Evolutionary conservation across 1,140 invertebrate species (phyloP).

Genomic region (Drosophila repletoides): DNA sequence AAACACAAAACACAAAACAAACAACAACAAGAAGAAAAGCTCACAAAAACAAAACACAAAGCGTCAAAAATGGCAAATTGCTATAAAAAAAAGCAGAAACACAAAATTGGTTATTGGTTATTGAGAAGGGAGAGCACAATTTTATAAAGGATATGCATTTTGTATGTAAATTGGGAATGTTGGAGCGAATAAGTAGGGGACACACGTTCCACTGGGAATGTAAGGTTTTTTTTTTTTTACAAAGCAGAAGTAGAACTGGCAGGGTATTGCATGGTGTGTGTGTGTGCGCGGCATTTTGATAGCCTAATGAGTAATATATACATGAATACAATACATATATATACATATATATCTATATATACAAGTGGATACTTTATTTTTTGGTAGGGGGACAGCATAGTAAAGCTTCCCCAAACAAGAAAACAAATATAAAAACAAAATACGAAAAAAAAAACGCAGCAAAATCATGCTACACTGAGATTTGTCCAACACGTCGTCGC

Average conservation of each 20-base stretch:
- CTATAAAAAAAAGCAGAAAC: slow-evolving; percentile 20
- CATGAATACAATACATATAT: slow-evolving; percentile 34
- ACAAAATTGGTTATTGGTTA: slow-evolving; percentile 46
- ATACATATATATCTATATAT: slow-evolving; percentile 61
- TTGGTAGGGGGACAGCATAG: slow-evolving; percentile 15
- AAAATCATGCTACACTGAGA: slow-evolving; percentile 78
- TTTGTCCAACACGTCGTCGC: slow-evolving; percentile 70
- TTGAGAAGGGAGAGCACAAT: slow-evolving; percentile 28
- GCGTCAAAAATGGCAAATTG: slow-evolving; percentile 54
- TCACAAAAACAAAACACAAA: slow-evolving; percentile 51
- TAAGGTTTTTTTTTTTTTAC: slow-evolving; percentile 58
- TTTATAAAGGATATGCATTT: slow-evolving; percentile 48
- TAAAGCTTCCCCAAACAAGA: slow-evolving; percentile 3
- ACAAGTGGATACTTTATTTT: slow-evolving; percentile 69
- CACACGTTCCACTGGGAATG: slow-evolving; percentile 18
- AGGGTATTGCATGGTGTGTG: slow-evolving; percentile 32
- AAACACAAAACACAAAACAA: slow-evolving; percentile 4
- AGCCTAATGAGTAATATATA: slow-evolving; percentile 63
- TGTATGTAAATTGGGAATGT: slow-evolving; percentile 62
- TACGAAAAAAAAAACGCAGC: slow-evolving; percentile 33
- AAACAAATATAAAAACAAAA: slow-evolving; percentile 1
- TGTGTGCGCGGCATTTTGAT: slow-evolving; percentile 42
- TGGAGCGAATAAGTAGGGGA: neutral
- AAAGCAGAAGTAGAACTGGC: slow-evolving; percentile 17
- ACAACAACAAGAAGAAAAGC: slow-evolving; percentile 24